Evolutionary conservation across 2,797 vertebrate species (phyloP), one percentile per base, ranked within the genome.

Genomic region (Balearica regulorum): DNA sequence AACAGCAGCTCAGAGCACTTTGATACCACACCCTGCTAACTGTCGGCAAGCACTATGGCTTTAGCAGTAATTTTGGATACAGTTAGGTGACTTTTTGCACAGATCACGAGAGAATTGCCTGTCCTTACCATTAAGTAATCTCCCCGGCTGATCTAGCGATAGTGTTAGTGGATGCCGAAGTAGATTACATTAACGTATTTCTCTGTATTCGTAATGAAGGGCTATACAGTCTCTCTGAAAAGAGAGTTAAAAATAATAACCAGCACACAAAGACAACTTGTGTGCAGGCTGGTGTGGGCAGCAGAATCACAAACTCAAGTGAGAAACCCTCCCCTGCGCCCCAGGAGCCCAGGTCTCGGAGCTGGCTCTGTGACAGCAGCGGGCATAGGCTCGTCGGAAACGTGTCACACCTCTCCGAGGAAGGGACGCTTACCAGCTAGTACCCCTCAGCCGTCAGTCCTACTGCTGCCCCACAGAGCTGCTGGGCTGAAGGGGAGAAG

Each of bases 391-490:
- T 55, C 55, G 29, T 20, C 29, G 11, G 62, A 82, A 88, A 83
- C 0, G 1, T 5, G 5, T 25, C 11, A 9, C 14, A 39, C 2
- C 24, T 43, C 48, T 24, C 71, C 5, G 3, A 75, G 58, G 46
- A 92, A 65, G 16, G 16, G 9, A 61, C 14, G 48, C 14, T 22
- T 39, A 75, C 22, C 29, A 65, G 31, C 21, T 18, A 31, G 48
- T n/a, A 29, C 4, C 31, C 28, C 69, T 75, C 78, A 84, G 39
- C 18, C 58, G 29, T 12, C 62, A 55, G 26, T 41, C 24, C 55
- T 43, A 35, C 3, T 2, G 5, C 48, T 75, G 61, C 16, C 46
- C 48, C 53, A 25, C 20, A 60, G 16, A 65, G 28, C 22, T 35
- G 16, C 65, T 7, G 24, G 25, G 73, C 31, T 88, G 44, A 49